A percentile compares a stretch with the other conserved stretches of the same genome.
These are phyloP conservation scores for Lottia scabra DNA, from an alignment of 2,888 invertebrate genomes.

Conservation along the genomic window DNA sequence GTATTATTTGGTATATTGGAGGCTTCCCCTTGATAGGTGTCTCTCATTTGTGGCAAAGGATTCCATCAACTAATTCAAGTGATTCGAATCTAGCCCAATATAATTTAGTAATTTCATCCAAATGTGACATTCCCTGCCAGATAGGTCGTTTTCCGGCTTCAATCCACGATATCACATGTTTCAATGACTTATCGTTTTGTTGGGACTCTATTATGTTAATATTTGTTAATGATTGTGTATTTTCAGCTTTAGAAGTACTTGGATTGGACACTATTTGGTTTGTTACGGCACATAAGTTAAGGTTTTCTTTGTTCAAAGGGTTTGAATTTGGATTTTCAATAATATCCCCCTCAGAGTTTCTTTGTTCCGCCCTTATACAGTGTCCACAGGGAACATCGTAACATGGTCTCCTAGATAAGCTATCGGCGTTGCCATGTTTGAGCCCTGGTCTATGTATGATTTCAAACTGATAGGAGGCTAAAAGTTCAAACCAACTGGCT, in stretches of 20 bases:
- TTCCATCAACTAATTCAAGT: slow-evolving; percentile 15
- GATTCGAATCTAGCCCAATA: slow-evolving; percentile 28
- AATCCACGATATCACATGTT: slow-evolving; percentile 21
- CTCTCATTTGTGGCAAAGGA: slow-evolving; percentile 20
- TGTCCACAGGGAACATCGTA: slow-evolving; percentile 12
- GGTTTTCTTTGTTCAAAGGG: not conserved
- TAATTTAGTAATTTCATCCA: slow-evolving; percentile 17
- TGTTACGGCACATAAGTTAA: not conserved
- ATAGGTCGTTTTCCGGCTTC: slow-evolving; percentile 11
- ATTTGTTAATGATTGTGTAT: not conserved
- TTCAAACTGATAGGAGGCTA: slow-evolving; percentile 22
- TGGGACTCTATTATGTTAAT: slow-evolving; percentile 13
- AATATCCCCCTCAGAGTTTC: not conserved
- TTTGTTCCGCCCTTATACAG: slow-evolving; percentile 20
- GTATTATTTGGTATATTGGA: not conserved
- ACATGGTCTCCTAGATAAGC: slow-evolving; percentile 25
- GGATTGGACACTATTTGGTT: too few species aligned
- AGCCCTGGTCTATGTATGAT: slow-evolving; percentile 21
- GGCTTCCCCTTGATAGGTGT: not conserved
- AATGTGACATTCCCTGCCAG: slow-evolving; percentile 18
- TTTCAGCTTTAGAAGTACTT: not conserved
- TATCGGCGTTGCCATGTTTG: slow-evolving; percentile 25
- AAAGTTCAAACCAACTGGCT: slow-evolving; percentile 9
- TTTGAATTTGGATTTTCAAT: not conserved
- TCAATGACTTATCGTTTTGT: slow-evolving; percentile 9